Evolutionary conservation across 1,140 invertebrate species (phyloP), one percentile per base, ranked within the genome.

Genomic region (Drosophila ogumai): DNA sequence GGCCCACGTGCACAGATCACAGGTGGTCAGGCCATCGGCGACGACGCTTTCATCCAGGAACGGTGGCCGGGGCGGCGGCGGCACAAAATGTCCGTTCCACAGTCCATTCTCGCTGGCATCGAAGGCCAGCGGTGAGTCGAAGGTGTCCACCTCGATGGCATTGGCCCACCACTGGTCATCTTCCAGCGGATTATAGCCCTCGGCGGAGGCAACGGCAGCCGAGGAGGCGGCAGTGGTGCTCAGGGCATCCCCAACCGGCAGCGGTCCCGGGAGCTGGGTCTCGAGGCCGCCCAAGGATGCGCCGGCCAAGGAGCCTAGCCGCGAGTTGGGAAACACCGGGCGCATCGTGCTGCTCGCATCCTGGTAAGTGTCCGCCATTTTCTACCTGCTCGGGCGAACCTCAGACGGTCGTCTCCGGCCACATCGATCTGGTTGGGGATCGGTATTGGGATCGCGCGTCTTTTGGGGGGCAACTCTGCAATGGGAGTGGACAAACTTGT

Each of bases 1-100:
- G 79, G 95, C 95, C 95, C 95, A 96, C 60, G 95, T 94, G 88
- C 95, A 96, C 46, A 96, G 93, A 93, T 96, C 95, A 93, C 95
- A 96, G 84, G 95, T 95, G 75, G 95, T 96, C 63, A 96, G 93
- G 50, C 95, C 95, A 91, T 96, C 95, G 50, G 95, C 94, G 59
- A 93, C 92, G 78, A 95, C 93, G 67, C 94, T 94, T 77, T 95
- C 95, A 69, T 95, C 94, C 49, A 95, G 93, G 91, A 94, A 95
- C 50, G 94, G 93, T 34, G 95, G 95, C 80, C 95, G 93, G 31
- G 95, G 95, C 55, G 95, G 95, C 40, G 95, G 95, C 55, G 95
- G 95, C 57, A 95, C 94, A 91, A 96, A 96, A 69, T 94, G 94
- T 28, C 94, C 94, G 75, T 94, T 93, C 94, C 95, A 95, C 40